phyloP scores from a whole-genome alignment of 2,888 invertebrate species.

The Pollenia angustigena region DNA sequence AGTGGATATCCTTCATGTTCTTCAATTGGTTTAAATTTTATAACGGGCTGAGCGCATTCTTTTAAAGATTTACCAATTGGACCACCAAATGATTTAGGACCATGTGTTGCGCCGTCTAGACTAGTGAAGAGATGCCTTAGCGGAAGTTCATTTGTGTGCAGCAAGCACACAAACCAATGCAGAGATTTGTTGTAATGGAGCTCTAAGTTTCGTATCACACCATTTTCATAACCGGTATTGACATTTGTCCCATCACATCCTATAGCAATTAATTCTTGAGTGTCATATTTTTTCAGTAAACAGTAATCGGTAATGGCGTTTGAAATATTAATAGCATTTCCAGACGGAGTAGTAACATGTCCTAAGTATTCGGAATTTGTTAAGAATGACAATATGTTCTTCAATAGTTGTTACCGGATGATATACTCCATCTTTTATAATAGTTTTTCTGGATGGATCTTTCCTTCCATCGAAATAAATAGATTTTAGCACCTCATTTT shows the following conservation, averaged over 20 bases:
- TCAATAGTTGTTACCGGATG: slow-evolving; percentile 28
- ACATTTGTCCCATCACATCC: slow-evolving; percentile 23
- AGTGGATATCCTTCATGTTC: slow-evolving; percentile 14
- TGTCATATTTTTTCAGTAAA: slow-evolving; percentile 13
- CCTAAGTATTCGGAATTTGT: slow-evolving; percentile 32
- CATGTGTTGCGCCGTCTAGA: no score
- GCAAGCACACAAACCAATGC: neutral
- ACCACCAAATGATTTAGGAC: neutral
- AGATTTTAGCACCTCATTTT: slow-evolving; percentile 15
- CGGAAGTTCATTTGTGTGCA: no score
- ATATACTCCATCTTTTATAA: slow-evolving; percentile 24
- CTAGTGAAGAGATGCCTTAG: no score
- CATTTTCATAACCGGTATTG: slow-evolving; percentile 2
- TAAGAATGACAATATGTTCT: slow-evolving; percentile 33
- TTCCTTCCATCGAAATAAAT: slow-evolving; percentile 19
- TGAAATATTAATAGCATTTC: slow-evolving; percentile 10
- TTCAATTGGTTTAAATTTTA: slow-evolving; percentile 28
- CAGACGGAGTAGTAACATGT: neutral
- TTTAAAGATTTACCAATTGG: slow-evolving; percentile 1
- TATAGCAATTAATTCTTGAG: slow-evolving; percentile 19
- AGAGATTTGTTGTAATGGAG: slow-evolving; percentile 5
- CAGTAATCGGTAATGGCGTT: slow-evolving; percentile 14
- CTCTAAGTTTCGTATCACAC: slow-evolving; percentile 8
- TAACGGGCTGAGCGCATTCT: slow-evolving; percentile 2
- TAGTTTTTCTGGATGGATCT: slow-evolving; percentile 34